These are phyloP conservation scores for Triplophysa dalaica DNA, from an alignment of 2,113 vertebrate species.

Conservation along the genomic window DNA sequence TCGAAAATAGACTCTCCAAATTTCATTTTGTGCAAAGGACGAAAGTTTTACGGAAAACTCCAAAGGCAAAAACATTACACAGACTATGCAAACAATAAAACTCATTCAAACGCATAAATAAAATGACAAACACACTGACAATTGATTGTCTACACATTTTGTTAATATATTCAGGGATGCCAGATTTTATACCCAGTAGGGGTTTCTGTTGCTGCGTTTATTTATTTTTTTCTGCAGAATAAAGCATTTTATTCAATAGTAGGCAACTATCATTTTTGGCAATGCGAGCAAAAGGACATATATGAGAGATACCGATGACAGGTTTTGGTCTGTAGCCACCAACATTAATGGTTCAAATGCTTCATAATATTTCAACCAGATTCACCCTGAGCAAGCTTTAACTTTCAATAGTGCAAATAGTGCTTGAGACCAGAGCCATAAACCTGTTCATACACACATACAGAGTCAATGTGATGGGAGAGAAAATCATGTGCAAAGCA, in stretches of 20 bases:
- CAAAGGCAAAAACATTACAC: slow-evolving; percentile 48
- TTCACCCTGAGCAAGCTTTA: slow-evolving; percentile 87
- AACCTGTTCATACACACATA: background rate
- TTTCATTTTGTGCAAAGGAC: slow-evolving; percentile 31
- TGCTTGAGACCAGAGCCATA: slow-evolving; percentile 13
- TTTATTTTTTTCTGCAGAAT: background rate
- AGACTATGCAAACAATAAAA: slow-evolving; percentile 16
- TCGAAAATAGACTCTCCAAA: slow-evolving; percentile 34
- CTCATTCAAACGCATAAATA: slow-evolving; percentile 1
- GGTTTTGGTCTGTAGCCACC: slow-evolving; percentile 64
- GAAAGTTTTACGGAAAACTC: slow-evolving; percentile 23
- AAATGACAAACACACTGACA: slow-evolving; percentile 4
- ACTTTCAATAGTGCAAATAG: slow-evolving; percentile 83
- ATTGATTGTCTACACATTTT: slow-evolving; percentile 47
- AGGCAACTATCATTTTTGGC: slow-evolving; percentile 5
- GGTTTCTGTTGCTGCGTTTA: background rate
- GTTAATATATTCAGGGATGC: background rate
- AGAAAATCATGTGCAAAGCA: slow-evolving; percentile 4
- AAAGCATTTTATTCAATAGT: background rate
- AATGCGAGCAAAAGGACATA: slow-evolving; percentile 10
- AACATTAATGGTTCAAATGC: slow-evolving; percentile 43
- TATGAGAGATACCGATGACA: slow-evolving; percentile 29
- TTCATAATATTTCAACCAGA: slow-evolving; percentile 50
- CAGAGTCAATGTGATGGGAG: background rate
- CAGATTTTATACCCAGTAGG: background rate